Base-by-base conservation (phyloP, 1,140 invertebrate genomes). In the Zaprionus lachaisei region DNA sequence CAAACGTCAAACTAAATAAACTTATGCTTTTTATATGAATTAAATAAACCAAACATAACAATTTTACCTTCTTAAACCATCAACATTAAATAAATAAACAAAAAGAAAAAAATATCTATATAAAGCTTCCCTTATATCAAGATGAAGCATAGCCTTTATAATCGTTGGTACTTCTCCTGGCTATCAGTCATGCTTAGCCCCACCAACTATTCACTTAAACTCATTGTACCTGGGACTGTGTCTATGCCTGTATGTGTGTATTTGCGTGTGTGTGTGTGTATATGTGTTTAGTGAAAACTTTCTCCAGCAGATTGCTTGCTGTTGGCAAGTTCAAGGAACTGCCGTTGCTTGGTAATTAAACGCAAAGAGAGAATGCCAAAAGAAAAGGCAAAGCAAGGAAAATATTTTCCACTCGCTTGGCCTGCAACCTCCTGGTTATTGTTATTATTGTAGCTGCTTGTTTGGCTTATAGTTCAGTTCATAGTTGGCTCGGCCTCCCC, bases 341-440 rank as follows among this genome's bases (percentile, higher is more conserved):
- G 73, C 56, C 70, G 22, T 55, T 44, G 76, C 77, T 55, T 77
- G 81, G 84, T 84, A 87, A 87, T 87, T 89, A 87, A 89, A 82
- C 75, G 61, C 71, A 60, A 76, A 54, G 15, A 49, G 14, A 60
- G 51, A 51, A 12, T 22, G 41, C 44, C 7, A 38, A 34, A 38
- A 69, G n/a, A 22, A 67, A 64, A 54, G 55, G 38, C 61, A 78
- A 77, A 87, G 77, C 78, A 81, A 84, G 72, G 69, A 72, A 77
- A 22, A 74, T 71, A 89, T 87, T 89, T 84, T 87, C 78, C 78
- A 87, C 71, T 87, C 78, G 78, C 72, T 87, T 87, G 85, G 57
- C 62, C 62, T 57, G 55, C 62, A 73, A 57, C 64, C 62, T 77
- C 31, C 68, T 76, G 68, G 14, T 37, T 51, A 12, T 72, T 73